Percentiles rank a stretch among this genome's conserved stretches.
phyloP scores from a whole-genome alignment of 2,113 vertebrate species.

The Tichodroma muraria region DNA sequence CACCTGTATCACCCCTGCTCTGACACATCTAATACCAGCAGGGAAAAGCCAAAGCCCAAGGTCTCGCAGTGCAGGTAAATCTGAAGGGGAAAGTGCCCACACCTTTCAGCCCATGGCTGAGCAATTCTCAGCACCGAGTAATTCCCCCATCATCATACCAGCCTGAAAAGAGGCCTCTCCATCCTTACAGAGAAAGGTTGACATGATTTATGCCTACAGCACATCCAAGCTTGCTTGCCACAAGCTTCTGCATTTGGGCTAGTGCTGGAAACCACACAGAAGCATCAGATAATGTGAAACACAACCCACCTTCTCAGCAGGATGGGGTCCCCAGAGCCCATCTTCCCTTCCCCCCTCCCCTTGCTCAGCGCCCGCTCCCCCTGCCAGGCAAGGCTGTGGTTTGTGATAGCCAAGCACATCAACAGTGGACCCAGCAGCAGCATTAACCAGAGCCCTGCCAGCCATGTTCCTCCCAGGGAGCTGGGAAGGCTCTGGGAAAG shows the following conservation, averaged over 20 bases:
- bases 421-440: background rate
- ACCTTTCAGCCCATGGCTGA: background rate
- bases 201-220: background rate
- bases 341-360: background rate
- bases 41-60: background rate
- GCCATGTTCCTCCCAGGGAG: background rate
- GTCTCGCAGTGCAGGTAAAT: background rate
- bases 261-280: conserved; percentile 19
- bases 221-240: background rate
- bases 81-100: background rate
- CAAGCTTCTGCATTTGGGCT: background rate
- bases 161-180: background rate
- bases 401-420: background rate
- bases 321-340: background rate
- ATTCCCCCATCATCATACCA: background rate
- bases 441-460: background rate
- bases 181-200: background rate
- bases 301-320: background rate
- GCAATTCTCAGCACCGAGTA: background rate
- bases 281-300: conserved; percentile 42
- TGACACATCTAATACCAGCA: background rate
- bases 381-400: background rate
- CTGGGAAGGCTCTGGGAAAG: background rate
- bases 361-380: background rate
- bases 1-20: background rate